Conservation (phyloP, 2,113 vertebrate species). For the Origma solitaria region DNA sequence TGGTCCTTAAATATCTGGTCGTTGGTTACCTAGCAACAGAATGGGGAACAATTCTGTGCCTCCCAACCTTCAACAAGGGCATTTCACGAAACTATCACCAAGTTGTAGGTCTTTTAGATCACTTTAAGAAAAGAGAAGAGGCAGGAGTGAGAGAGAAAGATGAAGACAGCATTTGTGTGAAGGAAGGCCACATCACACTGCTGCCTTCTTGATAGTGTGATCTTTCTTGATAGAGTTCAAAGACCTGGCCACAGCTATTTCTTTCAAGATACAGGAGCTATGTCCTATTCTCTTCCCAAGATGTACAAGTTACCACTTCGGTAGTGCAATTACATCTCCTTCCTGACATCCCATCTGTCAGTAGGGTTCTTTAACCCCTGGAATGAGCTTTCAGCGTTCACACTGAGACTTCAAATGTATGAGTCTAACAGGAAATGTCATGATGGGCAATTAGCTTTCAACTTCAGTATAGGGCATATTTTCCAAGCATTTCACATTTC, state of each 20-base stretch:
- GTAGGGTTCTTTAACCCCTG: background rate
- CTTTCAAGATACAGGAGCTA: background rate
- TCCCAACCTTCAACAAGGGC: too few relatives aligned
- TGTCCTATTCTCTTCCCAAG: background rate
- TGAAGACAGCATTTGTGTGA: background rate
- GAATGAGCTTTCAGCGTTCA: slow-evolving; percentile 5
- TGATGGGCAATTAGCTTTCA: background rate
- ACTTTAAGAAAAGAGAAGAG: background rate
- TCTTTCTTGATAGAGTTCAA: slow-evolving; percentile 5
- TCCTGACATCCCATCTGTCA: slow-evolving; percentile 4
- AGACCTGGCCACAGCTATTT: background rate
- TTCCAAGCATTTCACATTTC: background rate
- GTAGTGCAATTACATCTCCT: background rate
- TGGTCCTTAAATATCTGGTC: too few relatives aligned
- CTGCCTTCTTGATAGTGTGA: background rate
- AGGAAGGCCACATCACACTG: background rate
- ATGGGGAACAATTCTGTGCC: too few relatives aligned
- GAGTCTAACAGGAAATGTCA: background rate
- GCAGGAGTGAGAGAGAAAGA: background rate
- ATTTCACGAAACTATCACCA: background rate
- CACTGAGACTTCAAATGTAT: background rate
- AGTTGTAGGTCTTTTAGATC: background rate
- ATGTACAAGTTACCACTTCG: background rate
- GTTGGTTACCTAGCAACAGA: too few relatives aligned
- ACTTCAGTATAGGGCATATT: background rate